Evolutionary conservation across 2,113 vertebrate genomes (phyloP).

Genomic region (Anolis sagrei): DNA sequence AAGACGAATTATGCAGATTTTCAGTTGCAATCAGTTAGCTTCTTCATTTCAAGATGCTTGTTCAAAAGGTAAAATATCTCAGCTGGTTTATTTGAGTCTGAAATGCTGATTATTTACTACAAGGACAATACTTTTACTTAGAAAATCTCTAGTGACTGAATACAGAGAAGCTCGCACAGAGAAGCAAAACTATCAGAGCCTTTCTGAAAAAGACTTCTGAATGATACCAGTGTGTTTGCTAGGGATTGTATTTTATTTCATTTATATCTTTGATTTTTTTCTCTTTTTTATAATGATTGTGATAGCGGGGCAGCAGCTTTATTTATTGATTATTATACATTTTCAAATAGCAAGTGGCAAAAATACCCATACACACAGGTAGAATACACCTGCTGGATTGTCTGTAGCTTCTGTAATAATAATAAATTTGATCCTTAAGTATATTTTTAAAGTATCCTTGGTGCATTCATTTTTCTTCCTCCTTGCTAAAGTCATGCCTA

Average conservation of each 20-base stretch:
- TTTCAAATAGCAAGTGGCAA: background rate
- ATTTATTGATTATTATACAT: background rate
- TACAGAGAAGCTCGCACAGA: no score
- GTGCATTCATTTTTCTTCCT: no score
- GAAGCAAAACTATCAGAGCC: background rate
- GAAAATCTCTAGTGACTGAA: background rate
- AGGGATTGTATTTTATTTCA: background rate
- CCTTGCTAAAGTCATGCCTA: background rate
- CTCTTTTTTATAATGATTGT: background rate
- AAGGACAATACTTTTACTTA: background rate
- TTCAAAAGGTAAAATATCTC: background rate
- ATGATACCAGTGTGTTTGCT: background rate
- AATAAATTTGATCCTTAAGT: no score
- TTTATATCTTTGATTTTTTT: background rate
- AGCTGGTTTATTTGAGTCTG: slow-evolving; percentile 19
- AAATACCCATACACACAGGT: background rate
- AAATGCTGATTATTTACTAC: slow-evolving; percentile 10
- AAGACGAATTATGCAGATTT: background rate
- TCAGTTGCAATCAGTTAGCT: background rate
- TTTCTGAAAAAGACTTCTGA: background rate
- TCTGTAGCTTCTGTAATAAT: background rate
- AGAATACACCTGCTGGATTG: background rate
- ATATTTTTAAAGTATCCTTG: no score
- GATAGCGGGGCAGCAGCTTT: no score
- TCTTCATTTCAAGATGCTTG: background rate